Evolutionary conservation across 53 echinoderm and acorn worm genomes (phyloP).

Genomic region (Zoroaster sp.): DNA sequence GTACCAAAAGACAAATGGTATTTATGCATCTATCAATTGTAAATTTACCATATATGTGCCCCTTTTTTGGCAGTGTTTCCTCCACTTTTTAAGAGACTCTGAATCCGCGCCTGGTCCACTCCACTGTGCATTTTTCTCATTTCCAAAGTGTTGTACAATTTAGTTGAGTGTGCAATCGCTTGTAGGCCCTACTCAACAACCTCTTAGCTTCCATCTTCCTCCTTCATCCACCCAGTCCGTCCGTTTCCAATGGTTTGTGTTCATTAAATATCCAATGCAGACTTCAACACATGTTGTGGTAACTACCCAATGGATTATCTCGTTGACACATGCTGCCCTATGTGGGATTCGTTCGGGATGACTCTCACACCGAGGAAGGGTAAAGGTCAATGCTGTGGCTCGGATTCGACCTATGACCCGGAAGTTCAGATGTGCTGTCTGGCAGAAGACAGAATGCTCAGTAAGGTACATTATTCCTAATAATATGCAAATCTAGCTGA

Average conservation of each 20-base stretch:
- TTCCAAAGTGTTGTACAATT: too few species aligned
- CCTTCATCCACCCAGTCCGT: too few species aligned
- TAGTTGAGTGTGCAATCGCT: too few species aligned
- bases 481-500: too few species aligned
- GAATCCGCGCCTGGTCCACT: too few species aligned
- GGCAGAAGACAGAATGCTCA: conserved; percentile 1
- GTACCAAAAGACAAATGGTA: not conserved
- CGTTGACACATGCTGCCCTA: conserved; percentile 44
- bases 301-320: conserved; percentile 6
- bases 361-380: conserved; percentile 4
- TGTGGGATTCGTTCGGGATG: not conserved
- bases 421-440: conserved; percentile 52
- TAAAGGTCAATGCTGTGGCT: conserved; percentile 57
- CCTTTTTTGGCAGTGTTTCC: too few species aligned
- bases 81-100: too few species aligned
- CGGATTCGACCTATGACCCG: conserved; percentile 54
- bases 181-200: too few species aligned
- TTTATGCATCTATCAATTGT: too few species aligned
- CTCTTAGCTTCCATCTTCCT: too few species aligned
- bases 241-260: not conserved
- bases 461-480: not conserved
- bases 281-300: conserved; percentile 37
- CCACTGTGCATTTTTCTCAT: too few species aligned
- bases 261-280: not conserved
- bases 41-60: too few species aligned